Evolutionary conservation across 2,888 invertebrate species (phyloP).

Genomic region (Mythimna albipuncta): DNA sequence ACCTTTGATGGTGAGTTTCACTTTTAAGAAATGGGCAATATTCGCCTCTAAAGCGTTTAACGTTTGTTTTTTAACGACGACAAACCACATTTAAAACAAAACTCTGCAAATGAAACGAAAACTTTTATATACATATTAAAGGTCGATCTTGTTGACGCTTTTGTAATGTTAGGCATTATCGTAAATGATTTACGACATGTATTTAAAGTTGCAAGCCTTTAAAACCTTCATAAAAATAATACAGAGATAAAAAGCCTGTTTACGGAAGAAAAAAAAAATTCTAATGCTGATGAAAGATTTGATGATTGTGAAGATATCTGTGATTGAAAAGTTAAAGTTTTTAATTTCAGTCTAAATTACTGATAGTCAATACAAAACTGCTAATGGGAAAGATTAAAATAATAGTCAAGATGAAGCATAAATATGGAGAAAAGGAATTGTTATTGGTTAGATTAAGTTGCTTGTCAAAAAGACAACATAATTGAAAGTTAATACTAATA

Average conservation of each 20-base stretch:
- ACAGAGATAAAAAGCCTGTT: background rate
- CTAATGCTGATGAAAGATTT: background rate
- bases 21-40: slow-evolving; percentile 46
- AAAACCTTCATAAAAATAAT: slow-evolving; percentile 15
- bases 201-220: slow-evolving; percentile 12
- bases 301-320: background rate
- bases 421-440: background rate
- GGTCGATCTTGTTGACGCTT: slow-evolving; percentile 30
- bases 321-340: background rate
- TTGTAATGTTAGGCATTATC: slow-evolving; percentile 40
- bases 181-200: slow-evolving; percentile 59
- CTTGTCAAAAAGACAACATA: no score
- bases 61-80: slow-evolving; percentile 23
- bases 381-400: background rate
- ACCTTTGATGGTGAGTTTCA: slow-evolving; percentile 47
- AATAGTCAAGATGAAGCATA: background rate
- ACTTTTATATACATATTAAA: slow-evolving; percentile 46
- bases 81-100: slow-evolving; percentile 37
- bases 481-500: background rate
- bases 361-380: background rate
- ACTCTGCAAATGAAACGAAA: slow-evolving; percentile 45
- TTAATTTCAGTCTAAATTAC: background rate
- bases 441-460: no score
- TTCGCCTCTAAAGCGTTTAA: slow-evolving; percentile 31
- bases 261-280: slow-evolving; percentile 2